Evolutionary conservation across 2,797 vertebrate genomes (phyloP), one percentile per base, ranked within the genome.

Genomic region (Typhlichthys eigenmanni): DNA sequence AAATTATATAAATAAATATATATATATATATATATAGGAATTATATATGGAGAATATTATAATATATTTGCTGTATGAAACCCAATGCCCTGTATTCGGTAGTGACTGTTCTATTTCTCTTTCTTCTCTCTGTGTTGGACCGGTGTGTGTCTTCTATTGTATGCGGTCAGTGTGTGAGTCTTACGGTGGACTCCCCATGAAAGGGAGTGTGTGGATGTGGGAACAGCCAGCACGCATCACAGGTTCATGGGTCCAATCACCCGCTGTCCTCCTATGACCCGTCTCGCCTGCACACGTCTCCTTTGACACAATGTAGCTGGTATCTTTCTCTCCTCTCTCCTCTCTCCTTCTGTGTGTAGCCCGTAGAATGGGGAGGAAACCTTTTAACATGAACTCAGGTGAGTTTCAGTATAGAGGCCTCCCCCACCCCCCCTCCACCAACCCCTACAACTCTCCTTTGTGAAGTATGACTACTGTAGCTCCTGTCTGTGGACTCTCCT

Each of bases 31-130:
- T 52, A 78, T 66, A 89, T 85, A 85, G 85, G 83, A 88, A 87
- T 90, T 92, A 92, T 92, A 92, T 87, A 92, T 92, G 88, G 83
- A 91, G 87, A 92, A 90, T 73, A 86, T 77, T 88, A 90, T 89
- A 88, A 87, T 88, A 92, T 90, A 62, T 83, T 88, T 89, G 90
- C 89, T 90, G 90, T 93, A 92, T 89, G 88, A 91, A 91, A 89
- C 86, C 86, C 88, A 85, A 88, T 90, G 85, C 85, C 88, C 86
- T 90, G 91, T 93, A 92, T 91, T 91, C 85, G 64, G 89, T 91
- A 86, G 88, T 92, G 91, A 92, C 89, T 92, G 91, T 93, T 93
- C 90, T 90, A 73, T 85, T 58, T 82, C 69, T 83, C 65, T 80
- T 68, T 83, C 72, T 79, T 88, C 76, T 88, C 76, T 90, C 83